Conservation (phyloP, 2,113 vertebrate species). For the Eulemur macaco region DNA sequence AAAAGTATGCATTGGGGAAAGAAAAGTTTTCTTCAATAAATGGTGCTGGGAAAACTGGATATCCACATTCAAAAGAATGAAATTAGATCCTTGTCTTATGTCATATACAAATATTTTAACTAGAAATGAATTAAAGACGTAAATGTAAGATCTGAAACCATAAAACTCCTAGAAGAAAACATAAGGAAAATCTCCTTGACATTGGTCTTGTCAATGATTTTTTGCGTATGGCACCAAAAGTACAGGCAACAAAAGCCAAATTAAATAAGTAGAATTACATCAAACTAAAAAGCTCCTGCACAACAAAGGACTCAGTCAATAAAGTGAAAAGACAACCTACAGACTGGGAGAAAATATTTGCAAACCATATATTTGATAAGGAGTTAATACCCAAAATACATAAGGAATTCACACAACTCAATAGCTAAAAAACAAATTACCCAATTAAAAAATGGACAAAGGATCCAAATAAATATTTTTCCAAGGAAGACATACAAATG, state of each 20-base stretch:
- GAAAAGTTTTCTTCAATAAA: background rate
- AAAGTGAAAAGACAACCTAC: background rate
- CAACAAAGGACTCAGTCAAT: background rate
- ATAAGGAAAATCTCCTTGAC: background rate
- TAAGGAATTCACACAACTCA: background rate
- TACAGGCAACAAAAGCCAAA: background rate
- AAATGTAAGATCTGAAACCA: background rate
- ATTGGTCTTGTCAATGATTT: background rate
- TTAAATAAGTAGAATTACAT: background rate
- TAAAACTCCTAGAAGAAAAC: background rate
- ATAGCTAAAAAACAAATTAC: background rate
- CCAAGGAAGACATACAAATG: background rate
- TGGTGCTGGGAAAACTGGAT: background rate
- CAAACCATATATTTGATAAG: background rate
- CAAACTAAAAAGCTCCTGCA: background rate
- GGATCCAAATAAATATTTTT: background rate
- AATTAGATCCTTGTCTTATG: background rate
- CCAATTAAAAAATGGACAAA: background rate
- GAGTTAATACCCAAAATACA: background rate
- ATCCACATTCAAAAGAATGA: background rate
- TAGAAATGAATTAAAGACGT: background rate
- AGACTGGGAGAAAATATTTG: background rate
- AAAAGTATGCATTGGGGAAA: background rate
- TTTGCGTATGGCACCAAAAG: background rate
- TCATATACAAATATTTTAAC: background rate